A percentile compares a stretch with the other conserved stretches of the same genome.
These are phyloP conservation scores for Dicerorhinus sumatrensis DNA, from an alignment of 2,113 vertebrate genomes.

Conservation along the genomic window DNA sequence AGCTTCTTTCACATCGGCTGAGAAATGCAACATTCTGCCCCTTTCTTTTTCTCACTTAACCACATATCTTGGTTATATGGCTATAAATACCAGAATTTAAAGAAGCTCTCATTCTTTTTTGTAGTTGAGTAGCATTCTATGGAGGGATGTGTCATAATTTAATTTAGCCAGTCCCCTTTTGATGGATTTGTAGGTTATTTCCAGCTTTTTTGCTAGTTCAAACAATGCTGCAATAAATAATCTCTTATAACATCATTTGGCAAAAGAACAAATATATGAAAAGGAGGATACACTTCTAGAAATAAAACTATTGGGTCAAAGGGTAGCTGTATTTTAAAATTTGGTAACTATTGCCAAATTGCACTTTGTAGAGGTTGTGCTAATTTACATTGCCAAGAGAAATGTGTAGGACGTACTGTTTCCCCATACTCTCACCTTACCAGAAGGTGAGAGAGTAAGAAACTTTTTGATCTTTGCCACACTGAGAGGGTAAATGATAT, in stretches of 20 bases:
- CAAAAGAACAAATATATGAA: slow-evolving; percentile 21
- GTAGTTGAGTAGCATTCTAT: neutral
- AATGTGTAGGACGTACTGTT: neutral
- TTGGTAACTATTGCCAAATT: neutral
- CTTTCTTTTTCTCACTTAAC: neutral
- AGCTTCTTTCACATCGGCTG: neutral
- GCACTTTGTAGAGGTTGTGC: neutral
- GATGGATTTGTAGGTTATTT: neutral
- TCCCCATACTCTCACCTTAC: neutral
- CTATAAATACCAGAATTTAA: no score
- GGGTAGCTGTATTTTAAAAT: neutral
- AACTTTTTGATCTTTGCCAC: neutral
- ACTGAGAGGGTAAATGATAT: neutral
- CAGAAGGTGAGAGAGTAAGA: neutral
- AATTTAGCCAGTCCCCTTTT: neutral
- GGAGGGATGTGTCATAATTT: neutral
- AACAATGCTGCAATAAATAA: neutral
- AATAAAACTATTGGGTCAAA: slow-evolving; percentile 29
- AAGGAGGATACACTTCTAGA: neutral
- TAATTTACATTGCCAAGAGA: neutral
- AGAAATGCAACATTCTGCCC: neutral
- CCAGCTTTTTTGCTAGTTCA: neutral
- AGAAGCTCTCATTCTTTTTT: neutral
- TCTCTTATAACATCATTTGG: neutral
- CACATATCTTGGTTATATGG: neutral